Conservation (phyloP, 2,113 vertebrate genomes). For the Aldabrachelys gigantea region DNA sequence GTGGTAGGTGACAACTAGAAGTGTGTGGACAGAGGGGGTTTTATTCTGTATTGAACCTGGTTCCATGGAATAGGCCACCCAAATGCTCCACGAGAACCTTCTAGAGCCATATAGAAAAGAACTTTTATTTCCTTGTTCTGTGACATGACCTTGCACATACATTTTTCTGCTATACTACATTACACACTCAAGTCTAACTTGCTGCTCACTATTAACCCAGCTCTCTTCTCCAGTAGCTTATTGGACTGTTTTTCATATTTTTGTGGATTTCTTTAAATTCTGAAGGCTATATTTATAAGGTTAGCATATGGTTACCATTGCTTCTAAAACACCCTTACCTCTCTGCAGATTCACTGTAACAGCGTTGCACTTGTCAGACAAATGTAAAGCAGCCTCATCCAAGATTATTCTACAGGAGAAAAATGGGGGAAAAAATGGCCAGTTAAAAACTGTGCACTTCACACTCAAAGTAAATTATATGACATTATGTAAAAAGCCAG, state of each 20-base stretch:
- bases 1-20: not conserved
- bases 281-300: not conserved
- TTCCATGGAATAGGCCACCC: not conserved
- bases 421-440: not conserved
- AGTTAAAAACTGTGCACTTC: not conserved
- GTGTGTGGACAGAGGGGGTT: not conserved
- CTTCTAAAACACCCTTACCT: slow-evolving; percentile 78
- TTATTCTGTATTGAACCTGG: not conserved
- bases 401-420: slow-evolving; percentile 89
- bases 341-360: slow-evolving; percentile 89
- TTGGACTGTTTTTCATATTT: not conserved
- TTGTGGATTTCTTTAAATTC: not conserved
- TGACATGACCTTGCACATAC: not conserved
- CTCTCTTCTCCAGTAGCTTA: not conserved
- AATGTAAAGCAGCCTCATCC: slow-evolving; percentile 94
- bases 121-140: not conserved
- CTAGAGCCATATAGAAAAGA: not conserved
- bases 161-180: not conserved
- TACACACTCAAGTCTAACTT: not conserved
- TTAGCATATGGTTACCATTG: not conserved
- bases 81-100: fast-evolving
- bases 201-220: not conserved
- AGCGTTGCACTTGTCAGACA: slow-evolving; percentile 93
- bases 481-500: not conserved
- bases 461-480: not conserved